Conservation (phyloP, 2,888 invertebrate genomes). For the Limnephilus marmoratus region DNA sequence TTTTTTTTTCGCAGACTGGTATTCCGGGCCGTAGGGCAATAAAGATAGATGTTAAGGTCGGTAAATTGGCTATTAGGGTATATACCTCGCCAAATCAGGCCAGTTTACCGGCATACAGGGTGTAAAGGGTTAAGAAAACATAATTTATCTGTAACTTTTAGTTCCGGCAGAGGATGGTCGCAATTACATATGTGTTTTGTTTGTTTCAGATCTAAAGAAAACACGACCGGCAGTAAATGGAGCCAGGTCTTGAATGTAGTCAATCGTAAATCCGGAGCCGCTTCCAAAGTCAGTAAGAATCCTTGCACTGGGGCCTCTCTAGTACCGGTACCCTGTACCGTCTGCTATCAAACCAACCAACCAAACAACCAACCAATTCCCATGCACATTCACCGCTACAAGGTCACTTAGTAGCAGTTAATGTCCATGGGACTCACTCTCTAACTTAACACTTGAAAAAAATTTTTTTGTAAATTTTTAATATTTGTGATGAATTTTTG, state of each 20-base stretch:
- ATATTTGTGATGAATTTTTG: not conserved
- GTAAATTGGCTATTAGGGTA: no score
- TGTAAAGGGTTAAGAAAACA: no score
- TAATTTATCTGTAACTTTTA: not conserved
- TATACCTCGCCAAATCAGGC: no score
- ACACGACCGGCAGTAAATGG: constrained; percentile 75
- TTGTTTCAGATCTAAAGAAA: constrained; percentile 76
- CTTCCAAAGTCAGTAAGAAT: constrained; percentile 99
- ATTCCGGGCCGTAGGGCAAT: no score
- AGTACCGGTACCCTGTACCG: constrained; percentile 47
- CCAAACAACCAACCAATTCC: not conserved
- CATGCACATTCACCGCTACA: constrained; percentile 17
- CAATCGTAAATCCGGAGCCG: constrained; percentile 79
- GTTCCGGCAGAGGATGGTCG: not conserved
- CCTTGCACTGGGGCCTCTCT: constrained; percentile 73
- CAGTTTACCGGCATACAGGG: no score
- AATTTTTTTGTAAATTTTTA: not conserved
- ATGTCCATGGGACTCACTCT: constrained; percentile 14
- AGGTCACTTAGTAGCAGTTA: constrained; percentile 38
- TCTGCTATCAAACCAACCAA: constrained; percentile 8
- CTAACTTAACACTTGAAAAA: not conserved
- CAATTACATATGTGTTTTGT: not conserved
- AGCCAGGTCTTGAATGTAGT: constrained; percentile 77
- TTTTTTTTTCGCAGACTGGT: no score
- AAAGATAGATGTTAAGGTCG: no score